phyloP scores from a whole-genome alignment of 2,888 invertebrate species.

The Argyresthia goedartella region DNA sequence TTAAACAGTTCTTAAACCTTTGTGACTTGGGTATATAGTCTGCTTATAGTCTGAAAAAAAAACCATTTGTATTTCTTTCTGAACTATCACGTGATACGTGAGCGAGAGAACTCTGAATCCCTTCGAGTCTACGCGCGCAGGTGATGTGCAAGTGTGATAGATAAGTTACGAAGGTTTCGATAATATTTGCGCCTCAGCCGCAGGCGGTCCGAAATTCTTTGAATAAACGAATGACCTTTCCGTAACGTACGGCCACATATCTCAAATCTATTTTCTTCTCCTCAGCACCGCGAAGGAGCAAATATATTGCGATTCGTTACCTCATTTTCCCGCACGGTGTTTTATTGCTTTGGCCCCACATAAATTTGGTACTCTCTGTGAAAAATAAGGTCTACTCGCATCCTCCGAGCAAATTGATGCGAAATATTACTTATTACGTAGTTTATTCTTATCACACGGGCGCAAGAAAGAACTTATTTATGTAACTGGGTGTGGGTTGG shows the following conservation, averaged over 20 bases:
- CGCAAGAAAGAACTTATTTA: background rate
- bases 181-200: too few species aligned
- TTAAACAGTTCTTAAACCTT: too few species aligned
- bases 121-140: too few species aligned
- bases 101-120: too few species aligned
- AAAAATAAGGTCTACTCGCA: slow-evolving; percentile 59
- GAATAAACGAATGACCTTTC: background rate
- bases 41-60: too few species aligned
- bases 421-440: slow-evolving; percentile 48
- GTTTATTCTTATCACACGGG: slow-evolving; percentile 42
- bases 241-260: background rate
- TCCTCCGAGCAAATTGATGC: slow-evolving; percentile 44
- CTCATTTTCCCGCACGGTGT: slow-evolving; percentile 69
- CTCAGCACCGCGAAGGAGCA: slow-evolving; percentile 49
- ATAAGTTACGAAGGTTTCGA: too few species aligned
- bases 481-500: background rate
- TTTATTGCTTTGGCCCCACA: slow-evolving; percentile 67
- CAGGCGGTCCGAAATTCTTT: too few species aligned
- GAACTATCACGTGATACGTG: too few species aligned
- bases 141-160: too few species aligned
- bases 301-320: slow-evolving; percentile 69
- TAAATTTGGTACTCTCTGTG: slow-evolving; percentile 65
- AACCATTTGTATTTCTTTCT: too few species aligned
- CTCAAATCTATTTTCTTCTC: slow-evolving; percentile 30
- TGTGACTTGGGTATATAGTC: too few species aligned